phyloP scores from a whole-genome alignment of 2,113 vertebrate species.

The Sialia sialis region DNA sequence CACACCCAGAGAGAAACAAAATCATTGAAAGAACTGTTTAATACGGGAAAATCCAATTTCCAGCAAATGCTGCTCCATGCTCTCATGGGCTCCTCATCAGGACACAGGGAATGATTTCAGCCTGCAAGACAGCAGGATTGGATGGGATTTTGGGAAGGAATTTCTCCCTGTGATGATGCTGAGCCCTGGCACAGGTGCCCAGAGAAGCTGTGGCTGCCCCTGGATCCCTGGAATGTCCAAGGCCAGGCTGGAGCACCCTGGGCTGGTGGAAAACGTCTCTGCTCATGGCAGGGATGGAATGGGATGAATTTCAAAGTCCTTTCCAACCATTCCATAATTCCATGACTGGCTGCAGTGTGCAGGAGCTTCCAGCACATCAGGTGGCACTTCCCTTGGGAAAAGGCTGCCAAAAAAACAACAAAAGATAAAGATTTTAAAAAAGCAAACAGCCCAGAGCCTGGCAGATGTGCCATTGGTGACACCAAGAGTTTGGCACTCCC shows the following conservation, averaged over 20 bases:
- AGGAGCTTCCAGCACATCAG: background rate
- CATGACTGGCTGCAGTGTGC: accelerated
- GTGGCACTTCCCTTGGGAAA: background rate
- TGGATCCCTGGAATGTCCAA: background rate
- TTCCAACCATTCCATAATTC: background rate
- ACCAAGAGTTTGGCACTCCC: background rate
- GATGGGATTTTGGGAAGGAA: background rate
- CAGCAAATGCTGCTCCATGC: background rate
- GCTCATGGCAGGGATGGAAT: background rate
- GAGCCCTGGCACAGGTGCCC: background rate
- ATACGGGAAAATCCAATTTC: background rate
- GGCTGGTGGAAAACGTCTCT: background rate
- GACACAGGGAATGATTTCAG: background rate
- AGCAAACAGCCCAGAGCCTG: background rate
- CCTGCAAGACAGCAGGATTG: background rate
- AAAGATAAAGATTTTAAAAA: background rate
- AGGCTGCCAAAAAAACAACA: background rate
- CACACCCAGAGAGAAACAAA: background rate
- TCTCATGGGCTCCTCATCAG: background rate
- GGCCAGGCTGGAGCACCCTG: background rate
- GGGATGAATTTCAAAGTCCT: background rate
- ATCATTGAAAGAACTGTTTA: background rate
- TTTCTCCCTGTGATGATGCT: accelerated
- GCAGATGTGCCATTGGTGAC: background rate
- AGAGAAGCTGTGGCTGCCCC: background rate